Conservation (phyloP, 2,797 vertebrate genomes). For the Pseudotriccus pelzelni region DNA sequence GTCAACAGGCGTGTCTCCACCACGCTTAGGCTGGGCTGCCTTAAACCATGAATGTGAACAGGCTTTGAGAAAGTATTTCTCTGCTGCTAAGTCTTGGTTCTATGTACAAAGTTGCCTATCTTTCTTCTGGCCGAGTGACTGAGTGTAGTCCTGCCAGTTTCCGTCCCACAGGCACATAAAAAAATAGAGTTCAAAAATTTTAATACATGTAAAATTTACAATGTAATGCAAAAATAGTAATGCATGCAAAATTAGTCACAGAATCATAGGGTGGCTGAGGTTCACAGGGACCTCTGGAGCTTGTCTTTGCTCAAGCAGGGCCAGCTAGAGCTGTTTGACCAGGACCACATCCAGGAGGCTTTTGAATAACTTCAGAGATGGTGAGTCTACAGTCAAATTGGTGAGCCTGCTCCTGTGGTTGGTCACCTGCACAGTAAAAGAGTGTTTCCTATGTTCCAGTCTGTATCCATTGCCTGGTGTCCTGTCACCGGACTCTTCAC, state of each 20-base stretch:
- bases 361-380: neutral
- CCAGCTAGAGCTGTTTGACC: neutral
- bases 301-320: neutral
- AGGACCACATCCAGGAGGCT: neutral
- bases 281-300: neutral
- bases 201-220: neutral
- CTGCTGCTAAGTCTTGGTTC: neutral
- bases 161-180: neutral
- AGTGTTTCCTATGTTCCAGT: neutral
- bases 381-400: no score
- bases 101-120: neutral
- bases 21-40: fast-evolving
- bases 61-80: neutral
- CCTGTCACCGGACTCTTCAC: neutral
- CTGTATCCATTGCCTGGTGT: neutral
- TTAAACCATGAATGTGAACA: neutral
- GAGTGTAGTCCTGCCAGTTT: neutral
- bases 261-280: neutral
- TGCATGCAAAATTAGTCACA: neutral
- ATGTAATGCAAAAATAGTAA: neutral
- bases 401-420: neutral
- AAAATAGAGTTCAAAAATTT: neutral
- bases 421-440: neutral
- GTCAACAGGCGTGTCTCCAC: neutral
- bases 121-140: neutral